A percentile compares a stretch with the other conserved stretches of the same genome.
Evolutionary conservation across 2,888 invertebrate species (phyloP).

Genomic region (Caenorhabditis sulstoni): DNA sequence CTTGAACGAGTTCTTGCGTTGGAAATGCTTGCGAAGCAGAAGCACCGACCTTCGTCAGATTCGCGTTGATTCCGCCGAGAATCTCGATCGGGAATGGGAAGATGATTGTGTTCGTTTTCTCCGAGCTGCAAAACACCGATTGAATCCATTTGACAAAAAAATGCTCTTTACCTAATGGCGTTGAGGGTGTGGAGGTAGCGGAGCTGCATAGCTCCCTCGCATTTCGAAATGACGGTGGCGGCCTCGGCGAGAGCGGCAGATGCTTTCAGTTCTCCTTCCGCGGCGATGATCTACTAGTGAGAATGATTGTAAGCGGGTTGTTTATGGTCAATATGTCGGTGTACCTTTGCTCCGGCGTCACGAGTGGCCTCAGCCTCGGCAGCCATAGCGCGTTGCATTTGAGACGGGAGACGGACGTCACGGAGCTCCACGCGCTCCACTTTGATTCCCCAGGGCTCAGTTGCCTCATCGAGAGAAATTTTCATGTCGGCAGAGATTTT

Average conservation of each 20-base stretch:
- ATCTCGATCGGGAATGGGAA: slow-evolving; percentile 69
- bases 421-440: slow-evolving; percentile 66
- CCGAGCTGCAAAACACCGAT: slow-evolving; percentile 60
- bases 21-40: slow-evolving; percentile 15
- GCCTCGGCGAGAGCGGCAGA: slow-evolving; percentile 94
- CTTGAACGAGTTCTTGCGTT: slow-evolving; percentile 41
- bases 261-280: slow-evolving; percentile 91
- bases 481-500: slow-evolving; percentile 58
- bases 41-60: not conserved
- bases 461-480: slow-evolving; percentile 82
- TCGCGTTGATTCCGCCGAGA: slow-evolving; percentile 49
- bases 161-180: slow-evolving; percentile 85
- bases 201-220: slow-evolving; percentile 93
- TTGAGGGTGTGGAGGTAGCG: slow-evolving; percentile 94
- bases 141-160: not conserved
- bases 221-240: slow-evolving; percentile 92
- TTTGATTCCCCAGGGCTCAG: slow-evolving; percentile 82
- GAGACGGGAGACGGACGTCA: slow-evolving; percentile 91
- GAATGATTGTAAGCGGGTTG: not conserved
- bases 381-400: slow-evolving; percentile 94
- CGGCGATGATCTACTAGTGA: slow-evolving; percentile 88
- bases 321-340: not conserved
- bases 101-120: slow-evolving; percentile 66
- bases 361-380: slow-evolving; percentile 94
- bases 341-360: slow-evolving; percentile 84